A percentile compares a stretch with the other conserved stretches of the same genome.
Conservation (phyloP, 2,113 vertebrate genomes). For the Peucedramus taeniatus region DNA sequence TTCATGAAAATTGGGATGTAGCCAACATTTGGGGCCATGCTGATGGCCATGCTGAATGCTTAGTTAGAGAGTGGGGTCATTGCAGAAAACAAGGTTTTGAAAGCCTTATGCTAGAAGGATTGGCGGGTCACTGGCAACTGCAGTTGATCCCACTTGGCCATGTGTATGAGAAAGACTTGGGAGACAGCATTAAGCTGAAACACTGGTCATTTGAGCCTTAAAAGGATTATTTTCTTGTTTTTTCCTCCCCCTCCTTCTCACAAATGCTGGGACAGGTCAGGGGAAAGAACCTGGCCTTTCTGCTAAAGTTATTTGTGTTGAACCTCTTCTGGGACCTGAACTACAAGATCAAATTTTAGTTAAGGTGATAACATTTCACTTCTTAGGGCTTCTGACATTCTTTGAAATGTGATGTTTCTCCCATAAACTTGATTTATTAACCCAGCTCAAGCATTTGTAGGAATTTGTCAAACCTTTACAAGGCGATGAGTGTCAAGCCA, state of each 20-base stretch:
- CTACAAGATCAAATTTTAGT: conserved; percentile 38
- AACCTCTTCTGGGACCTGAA: background rate
- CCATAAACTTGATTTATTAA: conserved; percentile 43
- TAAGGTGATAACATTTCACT: conserved; percentile 35
- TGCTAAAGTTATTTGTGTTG: background rate
- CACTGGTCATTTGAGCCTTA: background rate
- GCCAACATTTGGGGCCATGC: background rate
- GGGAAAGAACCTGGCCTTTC: background rate
- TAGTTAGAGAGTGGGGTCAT: background rate
- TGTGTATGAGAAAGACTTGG: background rate
- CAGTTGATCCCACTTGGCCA: background rate
- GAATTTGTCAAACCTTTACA: conserved; percentile 20
- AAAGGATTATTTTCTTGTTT: background rate
- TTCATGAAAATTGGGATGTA: background rate
- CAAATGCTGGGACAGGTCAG: background rate
- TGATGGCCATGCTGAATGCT: background rate
- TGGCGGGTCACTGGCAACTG: background rate
- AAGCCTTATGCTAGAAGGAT: background rate
- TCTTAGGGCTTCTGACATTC: conserved; percentile 3
- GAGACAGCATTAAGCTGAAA: background rate
- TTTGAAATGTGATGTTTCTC: conserved; percentile 32
- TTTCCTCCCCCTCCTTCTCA: background rate
- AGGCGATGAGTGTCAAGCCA: background rate
- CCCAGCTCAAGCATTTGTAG: background rate
- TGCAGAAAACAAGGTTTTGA: background rate